Percentiles rank a stretch among this genome's conserved stretches.
Evolutionary conservation across 2,113 vertebrate genomes (phyloP).

Genomic region (Dunckerocampus dactyliophorus): DNA sequence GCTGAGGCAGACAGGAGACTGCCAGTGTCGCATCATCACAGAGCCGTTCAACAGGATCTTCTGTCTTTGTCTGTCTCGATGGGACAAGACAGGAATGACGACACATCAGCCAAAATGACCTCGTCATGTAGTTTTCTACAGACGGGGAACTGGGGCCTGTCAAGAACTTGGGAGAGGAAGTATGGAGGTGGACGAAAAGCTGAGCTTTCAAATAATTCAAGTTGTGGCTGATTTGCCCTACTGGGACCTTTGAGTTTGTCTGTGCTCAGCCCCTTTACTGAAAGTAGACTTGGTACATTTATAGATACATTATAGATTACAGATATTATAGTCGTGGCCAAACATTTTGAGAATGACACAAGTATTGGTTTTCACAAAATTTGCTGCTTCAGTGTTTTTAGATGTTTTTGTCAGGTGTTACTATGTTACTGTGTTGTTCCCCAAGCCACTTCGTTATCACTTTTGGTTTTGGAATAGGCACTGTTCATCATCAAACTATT

Average conservation of each 20-base stretch:
- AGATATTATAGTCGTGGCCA: too few species aligned
- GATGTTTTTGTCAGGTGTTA: too few species aligned
- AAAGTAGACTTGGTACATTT: background rate
- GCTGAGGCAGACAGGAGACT: constrained; percentile 50
- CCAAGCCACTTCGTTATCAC: too few species aligned
- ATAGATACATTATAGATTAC: too few species aligned
- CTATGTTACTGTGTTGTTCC: too few species aligned
- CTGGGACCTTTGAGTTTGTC: background rate
- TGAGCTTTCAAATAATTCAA: constrained; percentile 13
- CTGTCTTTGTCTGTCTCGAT: constrained; percentile 50
- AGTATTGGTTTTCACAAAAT: too few species aligned
- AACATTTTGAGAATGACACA: too few species aligned
- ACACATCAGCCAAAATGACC: constrained; percentile 50
- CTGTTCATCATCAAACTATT: too few species aligned
- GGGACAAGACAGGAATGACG: constrained; percentile 52
- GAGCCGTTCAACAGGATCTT: constrained; percentile 30
- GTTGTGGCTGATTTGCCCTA: background rate
- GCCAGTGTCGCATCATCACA: constrained; percentile 34
- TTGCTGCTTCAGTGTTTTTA: too few species aligned
- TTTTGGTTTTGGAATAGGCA: too few species aligned
- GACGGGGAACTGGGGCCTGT: constrained; percentile 31
- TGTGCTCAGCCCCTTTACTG: background rate
- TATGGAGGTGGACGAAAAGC: constrained; percentile 6
- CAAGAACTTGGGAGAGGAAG: constrained; percentile 27
- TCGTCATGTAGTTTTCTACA: constrained; percentile 47